phyloP scores from a whole-genome alignment of 2,888 invertebrate species.

The Stramonita haemastoma region DNA sequence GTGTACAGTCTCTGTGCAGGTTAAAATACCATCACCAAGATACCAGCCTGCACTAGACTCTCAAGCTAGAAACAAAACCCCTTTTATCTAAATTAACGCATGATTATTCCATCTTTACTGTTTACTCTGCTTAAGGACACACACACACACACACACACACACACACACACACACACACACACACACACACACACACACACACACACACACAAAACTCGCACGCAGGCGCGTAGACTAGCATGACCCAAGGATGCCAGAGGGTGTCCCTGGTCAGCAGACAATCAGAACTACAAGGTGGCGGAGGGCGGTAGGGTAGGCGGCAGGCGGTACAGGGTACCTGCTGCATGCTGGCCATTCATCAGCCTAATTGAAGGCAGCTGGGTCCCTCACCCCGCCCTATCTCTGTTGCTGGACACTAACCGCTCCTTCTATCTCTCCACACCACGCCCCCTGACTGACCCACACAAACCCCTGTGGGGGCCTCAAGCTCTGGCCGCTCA shows the following conservation, averaged over 20 bases:
- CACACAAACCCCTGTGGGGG: too few relatives aligned
- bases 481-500: too few relatives aligned
- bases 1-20: too few relatives aligned
- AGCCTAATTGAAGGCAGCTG: conserved; percentile 11
- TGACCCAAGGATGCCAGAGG: background rate
- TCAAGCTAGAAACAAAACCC: too few relatives aligned
- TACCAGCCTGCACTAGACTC: too few relatives aligned
- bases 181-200: background rate
- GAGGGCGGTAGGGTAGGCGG: background rate
- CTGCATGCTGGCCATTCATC: background rate
- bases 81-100: too few relatives aligned
- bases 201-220: background rate
- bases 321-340: background rate
- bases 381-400: background rate
- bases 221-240: background rate
- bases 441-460: background rate
- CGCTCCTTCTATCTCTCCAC: background rate
- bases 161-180: background rate
- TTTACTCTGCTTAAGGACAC: background rate
- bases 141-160: background rate
- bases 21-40: too few relatives aligned
- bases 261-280: background rate
- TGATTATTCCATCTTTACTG: too few relatives aligned
- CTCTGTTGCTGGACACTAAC: background rate
- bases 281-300: background rate